phyloP scores from a whole-genome alignment of 2,797 vertebrate genomes.

The Sardinella longiceps region DNA sequence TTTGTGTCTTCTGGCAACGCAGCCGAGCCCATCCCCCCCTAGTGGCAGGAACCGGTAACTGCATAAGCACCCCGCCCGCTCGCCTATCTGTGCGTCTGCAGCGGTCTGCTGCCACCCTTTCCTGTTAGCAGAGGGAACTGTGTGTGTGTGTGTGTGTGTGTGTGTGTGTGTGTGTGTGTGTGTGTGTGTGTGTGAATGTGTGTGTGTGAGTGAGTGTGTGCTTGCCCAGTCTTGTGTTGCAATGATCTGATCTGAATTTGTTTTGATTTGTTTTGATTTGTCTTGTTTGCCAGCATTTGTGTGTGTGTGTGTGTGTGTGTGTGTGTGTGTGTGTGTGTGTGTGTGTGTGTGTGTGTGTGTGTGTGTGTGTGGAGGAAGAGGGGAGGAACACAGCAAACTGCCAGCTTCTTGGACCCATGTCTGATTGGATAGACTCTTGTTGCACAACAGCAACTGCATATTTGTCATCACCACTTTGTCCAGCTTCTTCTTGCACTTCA shows the following conservation, averaged over 20 bases:
- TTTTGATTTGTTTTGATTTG: not conserved
- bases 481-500: not conserved
- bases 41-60: constrained; percentile 46
- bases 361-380: too few relatives aligned
- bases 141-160: too few relatives aligned
- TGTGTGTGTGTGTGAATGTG: too few relatives aligned
- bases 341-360: not conserved
- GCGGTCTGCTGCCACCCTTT: not conserved
- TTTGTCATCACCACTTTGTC: not conserved
- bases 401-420: not conserved
- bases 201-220: too few relatives aligned
- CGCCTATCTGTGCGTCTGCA: too few relatives aligned
- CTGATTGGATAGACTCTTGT: not conserved
- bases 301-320: not conserved
- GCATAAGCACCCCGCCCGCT: too few relatives aligned
- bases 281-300: not conserved
- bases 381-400: not conserved
- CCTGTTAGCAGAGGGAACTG: not conserved
- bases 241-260: not conserved
- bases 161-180: too few relatives aligned
- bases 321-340: too few relatives aligned
- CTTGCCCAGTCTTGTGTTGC: not conserved
- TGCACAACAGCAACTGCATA: not conserved
- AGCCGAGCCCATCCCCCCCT: constrained; percentile 32
- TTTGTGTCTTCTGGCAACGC: constrained; percentile 35